Evolutionary conservation across 2,797 vertebrate species (phyloP).

Genomic region (Intellagama lesueurii): DNA sequence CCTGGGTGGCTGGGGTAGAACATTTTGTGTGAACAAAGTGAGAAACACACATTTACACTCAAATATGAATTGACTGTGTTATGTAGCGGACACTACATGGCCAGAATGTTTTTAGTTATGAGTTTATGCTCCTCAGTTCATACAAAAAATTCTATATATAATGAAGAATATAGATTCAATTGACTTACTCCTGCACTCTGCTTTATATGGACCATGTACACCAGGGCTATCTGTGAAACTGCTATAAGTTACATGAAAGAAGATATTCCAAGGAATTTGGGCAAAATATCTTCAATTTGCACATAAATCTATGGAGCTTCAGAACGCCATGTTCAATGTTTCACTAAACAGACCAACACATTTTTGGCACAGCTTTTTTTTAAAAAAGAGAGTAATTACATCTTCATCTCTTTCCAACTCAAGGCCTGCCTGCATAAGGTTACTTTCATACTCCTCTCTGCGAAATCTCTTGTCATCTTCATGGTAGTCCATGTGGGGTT

Average conservation of each 20-base stretch:
- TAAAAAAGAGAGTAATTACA: conserved; percentile 75
- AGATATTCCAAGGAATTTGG: background rate
- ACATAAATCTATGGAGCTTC: background rate
- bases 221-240: background rate
- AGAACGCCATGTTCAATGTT: background rate
- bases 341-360: background rate
- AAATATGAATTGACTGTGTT: background rate
- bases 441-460: conserved; percentile 91
- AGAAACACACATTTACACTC: background rate
- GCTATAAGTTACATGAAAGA: background rate
- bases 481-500: conserved; percentile 81
- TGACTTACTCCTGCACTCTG: background rate
- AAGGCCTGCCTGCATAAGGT: conserved; percentile 90
- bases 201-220: background rate
- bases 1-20: background rate
- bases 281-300: background rate
- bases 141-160: background rate
- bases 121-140: background rate
- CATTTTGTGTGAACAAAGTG: background rate
- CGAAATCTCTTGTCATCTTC: conserved; percentile 90
- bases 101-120: background rate
- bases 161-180: background rate
- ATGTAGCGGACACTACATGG: background rate
- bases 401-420: conserved; percentile 92
- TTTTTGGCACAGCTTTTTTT: conserved; percentile 12